Percentiles rank a stretch among this genome's conserved stretches.
These are phyloP conservation scores for Dinothrombium tinctorium DNA, from an alignment of 1,140 invertebrate species.

Conservation along the genomic window DNA sequence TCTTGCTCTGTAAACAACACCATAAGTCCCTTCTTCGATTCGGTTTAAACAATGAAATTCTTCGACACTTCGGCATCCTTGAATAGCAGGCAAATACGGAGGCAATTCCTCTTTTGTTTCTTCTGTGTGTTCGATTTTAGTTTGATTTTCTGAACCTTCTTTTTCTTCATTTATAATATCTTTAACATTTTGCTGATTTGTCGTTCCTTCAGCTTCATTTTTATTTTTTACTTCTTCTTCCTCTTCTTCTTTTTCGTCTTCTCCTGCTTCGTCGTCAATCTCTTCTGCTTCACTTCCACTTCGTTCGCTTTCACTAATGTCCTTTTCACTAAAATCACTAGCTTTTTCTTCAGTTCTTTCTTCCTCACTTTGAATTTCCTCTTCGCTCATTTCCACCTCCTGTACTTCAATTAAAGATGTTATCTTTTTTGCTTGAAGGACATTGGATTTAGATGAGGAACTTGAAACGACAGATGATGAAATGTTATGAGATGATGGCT, in stretches of 20 bases:
- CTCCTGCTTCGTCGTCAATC: not conserved
- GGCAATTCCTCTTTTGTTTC: not conserved
- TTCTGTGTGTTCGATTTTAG: not conserved
- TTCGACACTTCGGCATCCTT: constrained; percentile 70
- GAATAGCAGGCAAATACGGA: constrained; percentile 66
- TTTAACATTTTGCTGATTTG: no score
- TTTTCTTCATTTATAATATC: no score
- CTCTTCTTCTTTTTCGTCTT: not conserved
- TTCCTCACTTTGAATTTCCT: not conserved
- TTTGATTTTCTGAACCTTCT: no score
- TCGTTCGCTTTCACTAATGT: no score
- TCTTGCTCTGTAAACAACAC: constrained; percentile 77
- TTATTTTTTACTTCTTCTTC: not conserved
- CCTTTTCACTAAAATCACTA: not conserved
- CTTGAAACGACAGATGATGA: no score
- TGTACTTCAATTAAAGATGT: not conserved
- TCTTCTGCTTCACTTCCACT: constrained; percentile 1
- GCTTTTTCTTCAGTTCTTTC: not conserved
- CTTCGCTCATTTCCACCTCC: constrained; percentile 1
- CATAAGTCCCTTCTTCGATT: constrained; percentile 93
- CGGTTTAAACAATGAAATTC: constrained; percentile 91
- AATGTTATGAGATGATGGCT: no score
- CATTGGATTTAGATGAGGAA: no score
- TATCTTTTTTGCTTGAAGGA: no score
- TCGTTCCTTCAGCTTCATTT: not conserved